Conservation (phyloP, 2,888 invertebrate genomes). For the Hololepta plana region DNA sequence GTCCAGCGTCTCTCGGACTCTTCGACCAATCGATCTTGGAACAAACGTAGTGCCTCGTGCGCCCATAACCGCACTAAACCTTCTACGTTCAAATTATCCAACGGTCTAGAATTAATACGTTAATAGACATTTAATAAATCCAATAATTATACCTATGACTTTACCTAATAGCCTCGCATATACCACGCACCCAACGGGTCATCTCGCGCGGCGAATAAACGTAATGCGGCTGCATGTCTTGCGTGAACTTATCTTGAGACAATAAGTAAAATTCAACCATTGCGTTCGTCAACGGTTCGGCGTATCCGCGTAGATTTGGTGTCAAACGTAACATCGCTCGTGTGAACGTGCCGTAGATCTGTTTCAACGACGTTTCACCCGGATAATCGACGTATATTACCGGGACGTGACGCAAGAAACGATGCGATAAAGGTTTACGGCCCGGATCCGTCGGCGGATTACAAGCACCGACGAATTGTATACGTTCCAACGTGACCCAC, state of each 20-base stretch:
- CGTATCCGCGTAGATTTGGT: constrained; percentile 78
- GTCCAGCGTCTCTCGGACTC: constrained; percentile 94
- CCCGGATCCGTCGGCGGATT: constrained; percentile 99
- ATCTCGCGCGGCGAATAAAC: constrained; percentile 98
- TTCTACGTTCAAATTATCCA: constrained; percentile 82
- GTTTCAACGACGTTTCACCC: constrained; percentile 91
- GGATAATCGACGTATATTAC: constrained; percentile 99
- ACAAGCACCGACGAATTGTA: constrained; percentile 99
- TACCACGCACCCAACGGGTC: constrained; percentile 98
- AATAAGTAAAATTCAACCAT: constrained; percentile 98
- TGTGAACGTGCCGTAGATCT: constrained; percentile 98
- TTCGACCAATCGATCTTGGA: constrained; percentile 91
- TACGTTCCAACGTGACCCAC: constrained; percentile 93
- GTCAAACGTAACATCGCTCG: constrained; percentile 94
- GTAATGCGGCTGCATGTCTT: constrained; percentile 99
- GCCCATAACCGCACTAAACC: constrained; percentile 98
- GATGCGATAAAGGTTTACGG: constrained; percentile 74
- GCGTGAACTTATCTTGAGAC: constrained; percentile 91
- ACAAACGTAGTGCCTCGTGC: constrained; percentile 92
- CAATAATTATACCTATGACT: constrained; percentile 4
- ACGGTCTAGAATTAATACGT: constrained; percentile 39
- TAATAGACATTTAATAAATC: background rate
- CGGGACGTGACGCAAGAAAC: constrained; percentile 82
- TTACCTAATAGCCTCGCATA: constrained; percentile 86
- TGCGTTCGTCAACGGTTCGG: constrained; percentile 92